These are phyloP conservation scores for Eriosoma lanigerum DNA, from an alignment of 1,140 invertebrate genomes.

Conservation along the genomic window DNA sequence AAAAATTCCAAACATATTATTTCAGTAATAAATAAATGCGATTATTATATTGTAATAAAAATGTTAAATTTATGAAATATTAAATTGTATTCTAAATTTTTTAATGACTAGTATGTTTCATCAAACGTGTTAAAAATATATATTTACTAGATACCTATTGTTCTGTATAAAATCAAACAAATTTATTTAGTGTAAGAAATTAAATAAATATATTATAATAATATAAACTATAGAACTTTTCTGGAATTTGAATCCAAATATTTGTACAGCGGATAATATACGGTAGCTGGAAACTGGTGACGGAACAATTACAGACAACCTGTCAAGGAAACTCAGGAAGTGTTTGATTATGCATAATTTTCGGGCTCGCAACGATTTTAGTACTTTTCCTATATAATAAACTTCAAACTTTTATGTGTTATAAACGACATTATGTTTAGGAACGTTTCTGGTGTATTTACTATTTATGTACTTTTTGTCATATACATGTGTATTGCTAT, in stretches of 20 bases:
- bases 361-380: slow-evolving; percentile 1
- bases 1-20: too few relatives aligned
- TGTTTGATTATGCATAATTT: slow-evolving; percentile 43
- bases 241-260: background rate
- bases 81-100: too few relatives aligned
- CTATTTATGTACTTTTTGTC: slow-evolving; percentile 30
- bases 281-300: background rate
- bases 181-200: background rate
- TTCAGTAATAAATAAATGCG: too few relatives aligned
- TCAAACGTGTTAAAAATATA: too few relatives aligned
- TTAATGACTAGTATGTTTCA: too few relatives aligned
- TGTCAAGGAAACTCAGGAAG: background rate
- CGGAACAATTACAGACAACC: background rate
- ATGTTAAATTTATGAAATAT: too few relatives aligned
- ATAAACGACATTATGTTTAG: background rate
- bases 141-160: background rate
- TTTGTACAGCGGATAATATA: slow-evolving; percentile 2
- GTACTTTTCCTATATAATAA: background rate
- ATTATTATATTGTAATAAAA: too few relatives aligned
- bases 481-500: slow-evolving; percentile 12
- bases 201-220: background rate
- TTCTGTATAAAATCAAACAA: background rate
- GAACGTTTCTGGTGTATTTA: slow-evolving; percentile 13
- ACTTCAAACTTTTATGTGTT: slow-evolving; percentile 14
- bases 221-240: background rate